These are phyloP conservation scores for Chelmon rostratus DNA, from an alignment of 2,797 vertebrate genomes.

Conservation along the genomic window DNA sequence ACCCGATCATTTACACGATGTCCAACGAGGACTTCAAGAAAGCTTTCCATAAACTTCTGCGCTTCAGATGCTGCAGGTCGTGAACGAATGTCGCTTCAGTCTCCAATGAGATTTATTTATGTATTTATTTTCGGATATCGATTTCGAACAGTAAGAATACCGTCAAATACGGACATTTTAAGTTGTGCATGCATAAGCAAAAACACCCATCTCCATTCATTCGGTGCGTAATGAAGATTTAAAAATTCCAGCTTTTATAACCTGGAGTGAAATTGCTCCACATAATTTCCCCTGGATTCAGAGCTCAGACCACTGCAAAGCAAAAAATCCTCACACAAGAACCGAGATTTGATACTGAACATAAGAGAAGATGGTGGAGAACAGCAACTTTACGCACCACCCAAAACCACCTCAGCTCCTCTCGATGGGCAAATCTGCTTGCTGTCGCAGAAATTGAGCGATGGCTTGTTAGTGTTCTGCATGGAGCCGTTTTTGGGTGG, in stretches of 20 bases:
- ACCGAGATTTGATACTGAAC: not conserved
- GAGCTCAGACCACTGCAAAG: not conserved
- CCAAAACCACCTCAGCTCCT: not conserved
- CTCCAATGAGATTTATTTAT: conserved; percentile 11
- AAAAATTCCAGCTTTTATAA: not conserved
- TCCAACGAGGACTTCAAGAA: conserved; percentile 99
- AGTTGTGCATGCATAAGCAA: conserved; percentile 8
- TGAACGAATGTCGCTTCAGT: conserved; percentile 46
- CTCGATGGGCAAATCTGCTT: not conserved
- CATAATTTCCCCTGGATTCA: not conserved
- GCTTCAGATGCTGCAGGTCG: conserved; percentile 88
- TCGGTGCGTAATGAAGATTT: not conserved
- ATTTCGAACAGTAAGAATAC: not conserved
- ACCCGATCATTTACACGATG: conserved; percentile 99
- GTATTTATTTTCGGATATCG: conserved; percentile 21
- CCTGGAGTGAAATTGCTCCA: not conserved
- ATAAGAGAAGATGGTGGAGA: not conserved
- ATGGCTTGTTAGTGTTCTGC: conserved; percentile 18
- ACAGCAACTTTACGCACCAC: conserved; percentile 9
- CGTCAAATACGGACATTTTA: conserved; percentile 3
- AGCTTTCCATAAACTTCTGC: conserved; percentile 96
- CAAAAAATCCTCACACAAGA: not conserved
- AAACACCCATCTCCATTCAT: not conserved
- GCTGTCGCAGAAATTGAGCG: not conserved
- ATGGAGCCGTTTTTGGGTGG: conserved; percentile 14